These are phyloP conservation scores for Crocodylus rhombifer DNA, from an alignment of 2,797 vertebrate species.

Conservation along the genomic window DNA sequence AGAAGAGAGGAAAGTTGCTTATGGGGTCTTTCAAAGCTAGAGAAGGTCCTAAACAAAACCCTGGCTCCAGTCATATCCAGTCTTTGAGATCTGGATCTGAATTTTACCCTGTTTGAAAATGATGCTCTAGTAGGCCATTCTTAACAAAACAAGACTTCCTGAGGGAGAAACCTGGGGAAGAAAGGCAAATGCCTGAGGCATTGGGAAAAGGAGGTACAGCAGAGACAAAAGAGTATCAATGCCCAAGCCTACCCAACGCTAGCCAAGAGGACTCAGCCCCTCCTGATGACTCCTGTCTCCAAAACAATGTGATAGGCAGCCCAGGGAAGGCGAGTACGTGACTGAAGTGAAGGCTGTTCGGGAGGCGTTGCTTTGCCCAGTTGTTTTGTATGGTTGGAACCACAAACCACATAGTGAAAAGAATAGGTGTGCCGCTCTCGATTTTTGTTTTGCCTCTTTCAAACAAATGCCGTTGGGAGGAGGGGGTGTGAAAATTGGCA, in stretches of 20 bases:
- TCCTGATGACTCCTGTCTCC: background rate
- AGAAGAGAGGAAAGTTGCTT: background rate
- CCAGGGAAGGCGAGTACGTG: background rate
- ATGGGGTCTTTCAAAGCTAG: background rate
- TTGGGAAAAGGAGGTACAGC: background rate
- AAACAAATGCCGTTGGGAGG: slow-evolving; percentile 40
- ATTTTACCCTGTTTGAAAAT: background rate
- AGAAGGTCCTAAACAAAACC: background rate
- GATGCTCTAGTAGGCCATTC: background rate
- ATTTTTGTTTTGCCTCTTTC: background rate
- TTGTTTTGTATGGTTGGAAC: slow-evolving; percentile 62
- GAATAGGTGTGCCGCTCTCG: background rate
- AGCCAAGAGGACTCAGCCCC: background rate
- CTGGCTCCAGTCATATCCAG: background rate
- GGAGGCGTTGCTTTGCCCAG: slow-evolving; percentile 32
- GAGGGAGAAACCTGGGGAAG: background rate
- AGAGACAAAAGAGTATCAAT: background rate
- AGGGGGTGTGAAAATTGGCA: slow-evolving; percentile 33
- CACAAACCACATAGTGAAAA: slow-evolving; percentile 47
- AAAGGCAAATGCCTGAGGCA: background rate
- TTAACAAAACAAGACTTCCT: background rate
- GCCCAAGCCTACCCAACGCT: background rate
- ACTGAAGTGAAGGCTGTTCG: slow-evolving; percentile 14
- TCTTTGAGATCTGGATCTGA: background rate
- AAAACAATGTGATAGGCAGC: background rate